phyloP scores from a whole-genome alignment of 2,113 vertebrate species.

The Larimichthys crocea region DNA sequence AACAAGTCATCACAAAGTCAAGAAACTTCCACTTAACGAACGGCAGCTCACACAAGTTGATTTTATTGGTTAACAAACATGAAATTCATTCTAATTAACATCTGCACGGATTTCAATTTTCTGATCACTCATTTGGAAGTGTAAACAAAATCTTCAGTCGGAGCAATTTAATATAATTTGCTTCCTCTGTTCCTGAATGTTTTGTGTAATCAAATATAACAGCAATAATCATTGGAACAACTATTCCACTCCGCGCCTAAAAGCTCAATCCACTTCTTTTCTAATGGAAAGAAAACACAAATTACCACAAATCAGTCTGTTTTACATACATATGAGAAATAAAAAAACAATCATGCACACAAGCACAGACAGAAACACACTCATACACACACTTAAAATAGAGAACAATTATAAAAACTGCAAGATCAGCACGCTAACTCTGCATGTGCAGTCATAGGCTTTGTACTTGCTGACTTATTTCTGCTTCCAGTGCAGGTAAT shows the following conservation, averaged over 20 bases:
- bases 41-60: conserved; percentile 5
- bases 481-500: conserved; percentile 67
- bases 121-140: conserved; percentile 53
- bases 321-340: conserved; percentile 51
- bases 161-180: conserved; percentile 61
- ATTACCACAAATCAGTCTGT: conserved; percentile 41
- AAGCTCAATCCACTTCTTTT: conserved; percentile 57
- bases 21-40: conserved; percentile 37
- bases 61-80: conserved; percentile 49
- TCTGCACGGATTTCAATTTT: conserved; percentile 52
- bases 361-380: conserved; percentile 17
- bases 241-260: conserved; percentile 46
- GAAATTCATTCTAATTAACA: conserved; percentile 30
- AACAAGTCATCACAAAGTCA: conserved; percentile 68
- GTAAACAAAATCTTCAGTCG: conserved; percentile 37
- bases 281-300: conserved; percentile 58
- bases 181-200: conserved; percentile 50
- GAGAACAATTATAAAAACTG: conserved; percentile 63
- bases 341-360: conserved; percentile 26
- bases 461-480: conserved; percentile 51
- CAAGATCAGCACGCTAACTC: conserved; percentile 61
- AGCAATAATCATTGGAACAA: conserved; percentile 51
- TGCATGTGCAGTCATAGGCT: conserved; percentile 26
- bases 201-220: conserved; percentile 70
- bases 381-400: conserved; percentile 16